Evolutionary conservation across 2,113 vertebrate species (phyloP).

Genomic region (Gallinago paraguaiae): DNA sequence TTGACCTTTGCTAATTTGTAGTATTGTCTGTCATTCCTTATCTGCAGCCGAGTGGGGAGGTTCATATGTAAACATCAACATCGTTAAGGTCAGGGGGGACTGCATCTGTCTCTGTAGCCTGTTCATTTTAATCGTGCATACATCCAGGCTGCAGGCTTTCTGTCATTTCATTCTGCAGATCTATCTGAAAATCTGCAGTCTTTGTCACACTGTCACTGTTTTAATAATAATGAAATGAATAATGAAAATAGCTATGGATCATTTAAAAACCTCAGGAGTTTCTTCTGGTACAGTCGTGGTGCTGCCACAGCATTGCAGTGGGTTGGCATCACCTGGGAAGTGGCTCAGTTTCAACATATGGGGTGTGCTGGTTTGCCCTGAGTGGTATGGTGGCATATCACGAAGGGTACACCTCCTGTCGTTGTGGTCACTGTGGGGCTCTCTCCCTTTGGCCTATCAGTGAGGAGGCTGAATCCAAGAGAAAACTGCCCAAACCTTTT

Average conservation of each 20-base stretch:
- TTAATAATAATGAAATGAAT: background rate
- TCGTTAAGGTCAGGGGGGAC: constrained; percentile 7
- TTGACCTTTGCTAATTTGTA: constrained; percentile 76
- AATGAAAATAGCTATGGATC: background rate
- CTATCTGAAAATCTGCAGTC: background rate
- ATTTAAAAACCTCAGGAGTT: background rate
- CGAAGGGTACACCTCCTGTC: no score
- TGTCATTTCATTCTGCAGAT: background rate
- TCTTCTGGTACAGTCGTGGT: accelerated
- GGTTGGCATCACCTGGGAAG: accelerated
- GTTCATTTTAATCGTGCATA: constrained; percentile 6
- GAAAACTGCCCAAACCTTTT: background rate
- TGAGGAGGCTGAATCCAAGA: background rate
- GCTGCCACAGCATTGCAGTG: background rate
- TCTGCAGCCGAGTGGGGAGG: constrained; percentile 18
- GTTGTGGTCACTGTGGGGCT: background rate
- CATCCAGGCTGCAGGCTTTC: background rate
- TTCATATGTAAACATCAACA: constrained; percentile 61
- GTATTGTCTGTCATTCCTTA: constrained; percentile 68
- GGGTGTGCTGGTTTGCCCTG: background rate
- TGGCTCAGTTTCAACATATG: accelerated
- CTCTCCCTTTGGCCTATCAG: accelerated
- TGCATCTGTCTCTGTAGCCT: constrained; percentile 16
- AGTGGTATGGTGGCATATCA: background rate
- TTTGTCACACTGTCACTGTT: background rate